Evolutionary conservation across 2,888 invertebrate genomes (phyloP), one percentile per base, ranked within the genome.

Genomic region (Portevinia maculata): DNA sequence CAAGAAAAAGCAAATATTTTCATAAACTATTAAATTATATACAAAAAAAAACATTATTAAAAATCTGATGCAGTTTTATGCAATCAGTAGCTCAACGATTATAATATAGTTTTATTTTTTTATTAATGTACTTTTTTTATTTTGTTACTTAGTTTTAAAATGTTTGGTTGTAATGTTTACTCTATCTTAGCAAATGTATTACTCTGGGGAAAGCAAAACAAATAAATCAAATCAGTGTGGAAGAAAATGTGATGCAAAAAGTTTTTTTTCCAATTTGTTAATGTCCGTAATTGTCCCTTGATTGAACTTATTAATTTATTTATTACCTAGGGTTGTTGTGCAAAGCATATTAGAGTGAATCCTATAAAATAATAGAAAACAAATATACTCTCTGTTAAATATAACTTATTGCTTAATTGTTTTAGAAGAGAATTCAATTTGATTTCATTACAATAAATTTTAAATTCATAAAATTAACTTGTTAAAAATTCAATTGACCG

Each of bases 1-100:
- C 52, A 8, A 41, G 52, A 64, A 52, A 52, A 76, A 71, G 71
- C 44, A 83, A 83, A 84, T 79, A 84, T 84, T 84, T 84, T 84
- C 84, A 79, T 84, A 79, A 84, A 74, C 69, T 84, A 79, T 79
- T 84, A 74, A 76, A 79, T 69, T 69, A 60, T 79, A 84, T 60
- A 84, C 55, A 39, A 57, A 41, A 21, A 44, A 57, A 41, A 15
- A 44, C 34, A 32, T 60, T 67, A 84, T 84, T 79, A 79, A 79
- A 84, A 84, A 79, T 84, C 84, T 84, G 84, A 79, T 84, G 84
- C 84, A 84, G 84, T 84, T 84, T 84, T 84, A 84, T 84, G 84
- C 84, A 73, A 79, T 79, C 84, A 84, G 84, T 84, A 74, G 84
- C 79, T 84, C 79, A 84, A 84, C 79, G 48, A 71, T 70, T 81